Conservation (phyloP, 2,113 vertebrate genomes). For the Garra rufa region DNA sequence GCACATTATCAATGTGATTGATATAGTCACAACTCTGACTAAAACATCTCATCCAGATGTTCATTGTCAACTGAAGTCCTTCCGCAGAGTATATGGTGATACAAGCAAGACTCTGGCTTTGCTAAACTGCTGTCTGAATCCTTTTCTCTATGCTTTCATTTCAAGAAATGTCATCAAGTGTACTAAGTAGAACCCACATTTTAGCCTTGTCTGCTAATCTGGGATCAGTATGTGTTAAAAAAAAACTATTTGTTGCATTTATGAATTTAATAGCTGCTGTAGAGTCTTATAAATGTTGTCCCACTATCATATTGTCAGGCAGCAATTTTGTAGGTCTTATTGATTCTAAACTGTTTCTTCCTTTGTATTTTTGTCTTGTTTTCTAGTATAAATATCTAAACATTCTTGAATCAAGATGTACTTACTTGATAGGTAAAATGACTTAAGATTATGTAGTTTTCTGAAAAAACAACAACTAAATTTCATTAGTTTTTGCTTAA, state of each 20-base stretch:
- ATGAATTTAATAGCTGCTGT: too few species aligned
- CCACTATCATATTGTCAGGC: too few species aligned
- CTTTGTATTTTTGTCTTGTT: too few species aligned
- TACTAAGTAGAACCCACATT: background rate
- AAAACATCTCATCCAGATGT: background rate
- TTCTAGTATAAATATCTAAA: too few species aligned
- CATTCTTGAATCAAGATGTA: too few species aligned
- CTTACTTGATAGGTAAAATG: too few species aligned
- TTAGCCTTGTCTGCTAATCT: background rate
- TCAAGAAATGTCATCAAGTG: background rate
- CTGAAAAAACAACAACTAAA: too few species aligned
- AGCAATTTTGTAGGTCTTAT: too few species aligned
- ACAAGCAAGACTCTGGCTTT: slow-evolving; percentile 33
- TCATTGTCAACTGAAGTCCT: slow-evolving; percentile 43
- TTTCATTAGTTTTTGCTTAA: too few species aligned
- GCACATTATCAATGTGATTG: slow-evolving; percentile 71
- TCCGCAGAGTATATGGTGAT: slow-evolving; percentile 52
- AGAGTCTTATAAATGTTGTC: too few species aligned
- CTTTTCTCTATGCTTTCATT: slow-evolving; percentile 70
- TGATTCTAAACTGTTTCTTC: too few species aligned
- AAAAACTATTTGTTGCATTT: background rate
- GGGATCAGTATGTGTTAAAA: background rate
- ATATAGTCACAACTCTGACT: slow-evolving; percentile 59
- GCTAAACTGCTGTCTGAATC: slow-evolving; percentile 72
- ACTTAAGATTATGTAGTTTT: too few species aligned